phyloP scores from a whole-genome alignment of 2,797 vertebrate genomes.

The Enteromius paludinosus region DNA sequence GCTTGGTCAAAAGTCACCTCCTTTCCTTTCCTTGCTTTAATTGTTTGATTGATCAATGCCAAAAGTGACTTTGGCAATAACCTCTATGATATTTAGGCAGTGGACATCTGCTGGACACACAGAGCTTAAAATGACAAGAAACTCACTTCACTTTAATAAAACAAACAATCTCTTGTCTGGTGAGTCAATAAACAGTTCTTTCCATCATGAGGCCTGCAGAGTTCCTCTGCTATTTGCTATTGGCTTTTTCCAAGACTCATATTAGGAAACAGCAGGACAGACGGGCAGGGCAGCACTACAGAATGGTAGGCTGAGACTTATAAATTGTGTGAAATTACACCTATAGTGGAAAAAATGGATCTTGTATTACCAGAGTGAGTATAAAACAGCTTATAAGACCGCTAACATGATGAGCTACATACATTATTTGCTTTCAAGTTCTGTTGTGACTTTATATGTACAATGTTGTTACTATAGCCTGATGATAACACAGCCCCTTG shows the following conservation, averaged over 20 bases:
- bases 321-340: neutral
- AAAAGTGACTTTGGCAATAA: neutral
- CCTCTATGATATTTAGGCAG: neutral
- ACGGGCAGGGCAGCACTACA: neutral
- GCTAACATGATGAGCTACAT: neutral
- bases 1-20: no score
- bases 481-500: neutral
- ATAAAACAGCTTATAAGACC: neutral
- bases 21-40: no score
- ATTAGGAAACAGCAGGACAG: slow-evolving; percentile 13
- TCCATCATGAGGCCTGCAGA: slow-evolving; percentile 23
- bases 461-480: neutral
- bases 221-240: slow-evolving; percentile 12
- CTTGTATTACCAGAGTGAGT: neutral
- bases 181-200: slow-evolving; percentile 16
- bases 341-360: neutral
- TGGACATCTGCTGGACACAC: neutral
- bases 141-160: slow-evolving; percentile 9
- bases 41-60: neutral
- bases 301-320: neutral
- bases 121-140: slow-evolving; percentile 29
- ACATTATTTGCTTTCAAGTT: neutral
- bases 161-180: slow-evolving; percentile 7
- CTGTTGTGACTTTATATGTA: neutral
- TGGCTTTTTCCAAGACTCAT: neutral